These are phyloP conservation scores for Enoplosus armatus DNA, from an alignment of 2,797 vertebrate genomes.

Conservation along the genomic window DNA sequence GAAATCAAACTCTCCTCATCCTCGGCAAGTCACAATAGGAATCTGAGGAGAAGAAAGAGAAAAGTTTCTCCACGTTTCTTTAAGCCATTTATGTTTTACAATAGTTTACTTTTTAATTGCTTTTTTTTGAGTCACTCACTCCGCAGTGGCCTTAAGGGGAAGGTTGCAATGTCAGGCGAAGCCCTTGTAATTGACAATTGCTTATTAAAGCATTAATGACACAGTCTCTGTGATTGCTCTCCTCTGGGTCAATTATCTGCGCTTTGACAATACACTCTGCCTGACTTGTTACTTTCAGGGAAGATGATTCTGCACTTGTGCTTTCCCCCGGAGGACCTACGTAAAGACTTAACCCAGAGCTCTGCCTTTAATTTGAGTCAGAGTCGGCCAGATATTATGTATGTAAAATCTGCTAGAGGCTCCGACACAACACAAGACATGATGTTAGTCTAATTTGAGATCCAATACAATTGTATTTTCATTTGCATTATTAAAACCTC, in stretches of 20 bases:
- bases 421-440: conserved; percentile 18
- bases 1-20: conserved; percentile 45
- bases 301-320: conserved; percentile 57
- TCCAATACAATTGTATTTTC: conserved; percentile 19
- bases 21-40: conserved; percentile 18
- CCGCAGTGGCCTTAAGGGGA: conserved; percentile 50
- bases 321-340: conserved; percentile 46
- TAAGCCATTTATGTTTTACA: conserved; percentile 58
- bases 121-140: conserved; percentile 54
- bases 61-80: conserved; percentile 38
- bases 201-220: conserved; percentile 81
- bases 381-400: conserved; percentile 43
- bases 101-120: conserved; percentile 77
- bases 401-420: conserved; percentile 45
- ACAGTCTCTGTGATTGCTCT: conserved; percentile 65
- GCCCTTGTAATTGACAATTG: conserved; percentile 71
- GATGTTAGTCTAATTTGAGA: conserved; percentile 41
- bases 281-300: conserved; percentile 57
- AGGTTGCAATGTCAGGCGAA: conserved; percentile 56
- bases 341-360: conserved; percentile 42
- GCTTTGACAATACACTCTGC: conserved; percentile 58
- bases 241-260: conserved; percentile 77
- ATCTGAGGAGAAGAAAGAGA: conserved; percentile 17
- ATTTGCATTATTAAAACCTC: conserved; percentile 61
- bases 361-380: conserved; percentile 55